A percentile compares a stretch with the other conserved stretches of the same genome.
Evolutionary conservation across 2,113 vertebrate genomes (phyloP).

Genomic region (Equus quagga): DNA sequence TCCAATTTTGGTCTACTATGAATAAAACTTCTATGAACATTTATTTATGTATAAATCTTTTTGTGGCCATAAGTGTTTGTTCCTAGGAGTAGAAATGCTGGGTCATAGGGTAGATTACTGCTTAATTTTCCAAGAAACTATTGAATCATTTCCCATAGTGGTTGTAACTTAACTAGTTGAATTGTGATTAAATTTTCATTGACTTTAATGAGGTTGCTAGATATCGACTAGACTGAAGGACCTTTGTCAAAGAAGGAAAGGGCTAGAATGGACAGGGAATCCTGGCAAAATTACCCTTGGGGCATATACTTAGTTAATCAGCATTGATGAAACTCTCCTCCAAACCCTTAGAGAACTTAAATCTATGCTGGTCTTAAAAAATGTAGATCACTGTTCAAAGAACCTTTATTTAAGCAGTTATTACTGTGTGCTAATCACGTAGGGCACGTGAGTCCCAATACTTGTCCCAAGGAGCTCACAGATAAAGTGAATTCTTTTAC

Average conservation of each 20-base stretch:
- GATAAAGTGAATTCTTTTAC: neutral
- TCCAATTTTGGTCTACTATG: neutral
- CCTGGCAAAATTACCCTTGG: neutral
- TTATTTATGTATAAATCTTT: neutral
- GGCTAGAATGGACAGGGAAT: neutral
- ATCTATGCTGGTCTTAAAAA: neutral
- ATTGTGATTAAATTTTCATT: constrained; percentile 44
- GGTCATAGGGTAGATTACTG: neutral
- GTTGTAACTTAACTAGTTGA: neutral
- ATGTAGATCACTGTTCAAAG: neutral
- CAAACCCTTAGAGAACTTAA: neutral
- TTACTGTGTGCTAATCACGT: neutral
- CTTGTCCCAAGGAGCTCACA: neutral
- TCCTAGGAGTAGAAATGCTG: neutral
- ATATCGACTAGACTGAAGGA: neutral
- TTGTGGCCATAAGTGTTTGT: neutral
- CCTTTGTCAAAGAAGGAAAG: constrained; percentile 8
- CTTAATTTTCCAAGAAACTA: constrained; percentile 32
- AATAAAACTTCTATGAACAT: neutral
- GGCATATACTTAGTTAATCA: neutral
- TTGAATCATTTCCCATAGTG: neutral
- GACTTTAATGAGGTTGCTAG: constrained; percentile 1
- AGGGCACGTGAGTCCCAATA: neutral
- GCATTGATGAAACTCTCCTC: neutral
- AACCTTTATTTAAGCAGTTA: neutral